Conservation (phyloP, 2,888 invertebrate species). For the Plemyria rubiginata region DNA sequence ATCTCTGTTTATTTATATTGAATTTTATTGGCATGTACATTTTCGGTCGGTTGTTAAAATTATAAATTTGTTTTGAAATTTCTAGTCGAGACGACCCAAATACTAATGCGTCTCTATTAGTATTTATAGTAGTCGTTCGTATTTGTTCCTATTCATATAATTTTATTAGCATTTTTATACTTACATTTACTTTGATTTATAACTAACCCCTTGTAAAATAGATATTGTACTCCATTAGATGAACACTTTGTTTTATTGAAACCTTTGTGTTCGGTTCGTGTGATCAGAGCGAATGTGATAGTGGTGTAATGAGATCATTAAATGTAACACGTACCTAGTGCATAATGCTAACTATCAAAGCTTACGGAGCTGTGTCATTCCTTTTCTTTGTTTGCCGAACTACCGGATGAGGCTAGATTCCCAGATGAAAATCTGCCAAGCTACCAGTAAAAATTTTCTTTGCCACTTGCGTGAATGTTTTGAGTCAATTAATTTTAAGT, state of each 20-base stretch:
- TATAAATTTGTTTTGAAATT: conserved; percentile 58
- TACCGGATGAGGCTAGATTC: conserved; percentile 61
- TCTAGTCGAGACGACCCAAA: conserved; percentile 81
- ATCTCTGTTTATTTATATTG: conserved; percentile 56
- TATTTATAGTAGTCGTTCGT: conserved; percentile 63
- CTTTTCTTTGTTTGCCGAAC: conserved; percentile 55
- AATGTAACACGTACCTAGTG: conserved; percentile 68
- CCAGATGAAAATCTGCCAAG: conserved; percentile 67
- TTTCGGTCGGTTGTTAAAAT: conserved; percentile 53
- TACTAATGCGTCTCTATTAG: conserved; percentile 66
- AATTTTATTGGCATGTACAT: conserved; percentile 59
- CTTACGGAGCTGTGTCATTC: conserved; percentile 44
- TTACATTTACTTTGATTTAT: conserved; percentile 47
- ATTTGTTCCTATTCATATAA: conserved; percentile 72
- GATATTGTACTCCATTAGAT: conserved; percentile 64
- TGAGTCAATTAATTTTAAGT: conserved; percentile 84
- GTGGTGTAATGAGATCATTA: conserved; percentile 55
- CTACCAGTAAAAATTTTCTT: conserved; percentile 55
- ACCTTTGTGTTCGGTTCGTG: conserved; percentile 63
- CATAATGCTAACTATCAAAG: conserved; percentile 57
- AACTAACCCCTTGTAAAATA: conserved; percentile 61
- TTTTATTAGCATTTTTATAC: conserved; percentile 55
- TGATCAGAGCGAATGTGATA: conserved; percentile 73
- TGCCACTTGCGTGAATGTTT: conserved; percentile 64
- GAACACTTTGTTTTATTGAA: conserved; percentile 51